Evolutionary conservation across 2,888 invertebrate genomes (phyloP).

Genomic region (Odontocolon sp.): DNA sequence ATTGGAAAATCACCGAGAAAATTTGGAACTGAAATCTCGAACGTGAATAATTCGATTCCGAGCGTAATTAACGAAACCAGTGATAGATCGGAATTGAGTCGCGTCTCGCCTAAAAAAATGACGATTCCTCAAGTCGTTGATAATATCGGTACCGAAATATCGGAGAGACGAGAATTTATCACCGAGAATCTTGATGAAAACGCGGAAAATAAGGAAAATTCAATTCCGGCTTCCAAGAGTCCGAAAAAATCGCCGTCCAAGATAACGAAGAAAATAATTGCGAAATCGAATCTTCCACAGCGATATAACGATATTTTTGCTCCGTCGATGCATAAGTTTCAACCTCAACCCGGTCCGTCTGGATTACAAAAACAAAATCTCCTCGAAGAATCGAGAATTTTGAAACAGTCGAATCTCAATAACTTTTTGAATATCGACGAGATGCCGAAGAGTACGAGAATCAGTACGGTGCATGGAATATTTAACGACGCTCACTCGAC

Average conservation of each 20-base stretch:
- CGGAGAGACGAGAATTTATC: not conserved
- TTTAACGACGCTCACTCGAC: slow-evolving; percentile 69
- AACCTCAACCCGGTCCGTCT: slow-evolving; percentile 65
- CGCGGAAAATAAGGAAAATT: slow-evolving; percentile 62
- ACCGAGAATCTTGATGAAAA: not conserved
- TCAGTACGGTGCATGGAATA: slow-evolving; percentile 71
- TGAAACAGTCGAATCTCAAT: slow-evolving; percentile 73
- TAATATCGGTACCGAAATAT: not conserved
- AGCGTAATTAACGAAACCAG: not conserved
- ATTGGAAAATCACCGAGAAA: slow-evolving; percentile 61
- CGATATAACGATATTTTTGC: not conserved
- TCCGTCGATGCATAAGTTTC: slow-evolving; percentile 16
- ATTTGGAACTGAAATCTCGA: slow-evolving; percentile 71
- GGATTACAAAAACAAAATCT: slow-evolving; percentile 52
- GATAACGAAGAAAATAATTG: not conserved
- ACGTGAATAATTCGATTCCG: slow-evolving; percentile 53
- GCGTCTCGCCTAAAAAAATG: slow-evolving; percentile 36
- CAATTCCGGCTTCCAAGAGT: slow-evolving; percentile 34
- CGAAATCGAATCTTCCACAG: not conserved
- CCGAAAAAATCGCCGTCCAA: slow-evolving; percentile 48
- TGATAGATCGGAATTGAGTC: not conserved
- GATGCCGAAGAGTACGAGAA: slow-evolving; percentile 68
- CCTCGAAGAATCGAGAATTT: slow-evolving; percentile 43
- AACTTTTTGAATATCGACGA: slow-evolving; percentile 71
- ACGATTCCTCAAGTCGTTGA: not conserved